Conservation (phyloP, 92 coral and sea anemone species). For the Hydrozoanthus gracilis region DNA sequence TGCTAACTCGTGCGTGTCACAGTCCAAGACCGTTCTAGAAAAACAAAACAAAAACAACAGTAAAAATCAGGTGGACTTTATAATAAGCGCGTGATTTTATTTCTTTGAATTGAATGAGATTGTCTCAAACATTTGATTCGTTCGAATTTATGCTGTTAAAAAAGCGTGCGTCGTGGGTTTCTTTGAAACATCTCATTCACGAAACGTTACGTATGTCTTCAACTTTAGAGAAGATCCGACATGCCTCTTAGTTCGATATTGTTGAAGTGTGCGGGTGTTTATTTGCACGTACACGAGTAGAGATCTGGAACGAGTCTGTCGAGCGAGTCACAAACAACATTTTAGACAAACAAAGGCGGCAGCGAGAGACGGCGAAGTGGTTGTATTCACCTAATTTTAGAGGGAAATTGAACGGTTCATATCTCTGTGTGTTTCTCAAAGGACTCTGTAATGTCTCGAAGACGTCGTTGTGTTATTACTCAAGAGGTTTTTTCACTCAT, state of each 20-base stretch:
- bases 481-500: background rate
- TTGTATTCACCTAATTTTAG: background rate
- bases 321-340: slow-evolving; percentile 38
- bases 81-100: background rate
- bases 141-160: background rate
- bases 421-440: background rate
- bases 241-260: background rate
- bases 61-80: background rate
- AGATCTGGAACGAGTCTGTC: slow-evolving; percentile 25
- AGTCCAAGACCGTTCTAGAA: background rate
- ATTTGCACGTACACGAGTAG: background rate
- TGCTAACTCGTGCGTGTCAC: background rate
- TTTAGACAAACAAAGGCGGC: slow-evolving; percentile 37
- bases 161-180: background rate
- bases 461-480: background rate
- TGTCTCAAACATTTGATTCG: background rate
- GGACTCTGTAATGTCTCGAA: background rate
- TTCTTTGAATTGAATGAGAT: background rate
- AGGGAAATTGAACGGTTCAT: background rate
- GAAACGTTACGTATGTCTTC: background rate
- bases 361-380: background rate
- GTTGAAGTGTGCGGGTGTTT: background rate
- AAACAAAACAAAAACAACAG: background rate
- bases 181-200: background rate
- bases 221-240: background rate